A percentile compares a stretch with the other conserved stretches of the same genome.
Conservation (phyloP, 2,888 invertebrate genomes). For the Pedicia rivosa region DNA sequence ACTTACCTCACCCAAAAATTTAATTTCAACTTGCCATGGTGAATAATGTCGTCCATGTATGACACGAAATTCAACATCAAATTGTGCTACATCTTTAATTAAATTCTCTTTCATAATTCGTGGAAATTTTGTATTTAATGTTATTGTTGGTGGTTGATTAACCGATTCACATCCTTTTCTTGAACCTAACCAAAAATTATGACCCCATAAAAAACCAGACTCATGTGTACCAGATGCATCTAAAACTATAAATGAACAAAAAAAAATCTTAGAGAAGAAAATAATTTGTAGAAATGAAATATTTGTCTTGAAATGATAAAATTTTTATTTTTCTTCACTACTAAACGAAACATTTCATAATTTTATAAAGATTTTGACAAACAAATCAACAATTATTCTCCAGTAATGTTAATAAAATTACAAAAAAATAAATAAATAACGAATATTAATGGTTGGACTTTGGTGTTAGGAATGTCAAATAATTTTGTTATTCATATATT, state of each 20-base stretch:
- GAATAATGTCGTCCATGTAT: slow-evolving; percentile 29
- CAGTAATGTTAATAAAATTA: too few relatives aligned
- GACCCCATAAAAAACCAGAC: slow-evolving; percentile 39
- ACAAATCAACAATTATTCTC: too few relatives aligned
- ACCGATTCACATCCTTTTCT: slow-evolving; percentile 34
- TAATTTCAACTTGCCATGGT: slow-evolving; percentile 31
- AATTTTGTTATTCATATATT: too few relatives aligned
- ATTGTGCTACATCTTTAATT: slow-evolving; percentile 25
- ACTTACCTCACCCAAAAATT: slow-evolving; percentile 24
- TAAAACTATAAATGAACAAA: slow-evolving; percentile 25
- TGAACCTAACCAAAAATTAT: slow-evolving; percentile 43
- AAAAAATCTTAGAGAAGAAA: background rate
- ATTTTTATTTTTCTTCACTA: too few relatives aligned
- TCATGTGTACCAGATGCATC: slow-evolving; percentile 39
- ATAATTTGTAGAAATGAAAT: background rate
- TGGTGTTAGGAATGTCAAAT: too few relatives aligned
- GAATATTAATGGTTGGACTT: too few relatives aligned
- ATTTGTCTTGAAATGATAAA: too few relatives aligned
- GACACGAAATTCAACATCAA: slow-evolving; percentile 29
- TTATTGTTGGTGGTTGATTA: slow-evolving; percentile 23
- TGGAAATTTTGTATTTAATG: slow-evolving; percentile 25
- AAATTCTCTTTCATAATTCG: slow-evolving; percentile 28
- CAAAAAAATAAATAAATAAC: too few relatives aligned
- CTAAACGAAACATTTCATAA: too few relatives aligned
- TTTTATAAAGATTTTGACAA: too few relatives aligned